A percentile compares a stretch with the other conserved stretches of the same genome.
Evolutionary conservation across 30 jellyfish, hydroid and myxozoan species (phyloP).

Genomic region (Turritopsis dohrnii): DNA sequence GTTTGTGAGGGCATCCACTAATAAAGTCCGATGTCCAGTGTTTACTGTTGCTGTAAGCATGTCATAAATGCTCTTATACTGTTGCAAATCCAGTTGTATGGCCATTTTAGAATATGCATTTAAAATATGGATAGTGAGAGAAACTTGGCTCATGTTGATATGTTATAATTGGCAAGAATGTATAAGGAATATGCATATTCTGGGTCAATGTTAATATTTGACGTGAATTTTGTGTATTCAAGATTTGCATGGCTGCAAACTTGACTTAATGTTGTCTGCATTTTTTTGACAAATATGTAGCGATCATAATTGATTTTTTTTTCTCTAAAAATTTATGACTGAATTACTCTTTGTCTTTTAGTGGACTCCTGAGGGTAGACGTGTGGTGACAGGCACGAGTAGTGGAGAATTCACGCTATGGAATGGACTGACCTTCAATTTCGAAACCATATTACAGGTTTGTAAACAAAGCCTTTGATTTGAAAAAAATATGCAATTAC

Average conservation of each 20-base stretch:
- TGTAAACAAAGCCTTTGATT: not conserved
- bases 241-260: no score
- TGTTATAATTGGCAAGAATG: no score
- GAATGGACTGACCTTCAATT: slow-evolving; percentile 85
- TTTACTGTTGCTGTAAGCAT: slow-evolving; percentile 76
- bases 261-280: no score
- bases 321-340: not conserved
- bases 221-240: no score
- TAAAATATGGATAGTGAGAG: no score
- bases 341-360: slow-evolving; percentile 15
- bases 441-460: slow-evolving; percentile 91
- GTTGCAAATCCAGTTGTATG: not conserved
- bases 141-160: no score
- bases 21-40: slow-evolving; percentile 86
- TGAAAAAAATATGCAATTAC: no score
- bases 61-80: not conserved
- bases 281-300: no score
- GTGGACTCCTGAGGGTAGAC: slow-evolving; percentile 98
- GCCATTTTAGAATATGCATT: not conserved
- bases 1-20: slow-evolving; percentile 88
- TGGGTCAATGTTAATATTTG: no score
- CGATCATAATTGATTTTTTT: no score
- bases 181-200: no score
- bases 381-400: slow-evolving; percentile 89
- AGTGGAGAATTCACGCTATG: slow-evolving; percentile 95